phyloP scores from a whole-genome alignment of 64 coral and sea anemone species.

The Exaiptasia diaphana region DNA sequence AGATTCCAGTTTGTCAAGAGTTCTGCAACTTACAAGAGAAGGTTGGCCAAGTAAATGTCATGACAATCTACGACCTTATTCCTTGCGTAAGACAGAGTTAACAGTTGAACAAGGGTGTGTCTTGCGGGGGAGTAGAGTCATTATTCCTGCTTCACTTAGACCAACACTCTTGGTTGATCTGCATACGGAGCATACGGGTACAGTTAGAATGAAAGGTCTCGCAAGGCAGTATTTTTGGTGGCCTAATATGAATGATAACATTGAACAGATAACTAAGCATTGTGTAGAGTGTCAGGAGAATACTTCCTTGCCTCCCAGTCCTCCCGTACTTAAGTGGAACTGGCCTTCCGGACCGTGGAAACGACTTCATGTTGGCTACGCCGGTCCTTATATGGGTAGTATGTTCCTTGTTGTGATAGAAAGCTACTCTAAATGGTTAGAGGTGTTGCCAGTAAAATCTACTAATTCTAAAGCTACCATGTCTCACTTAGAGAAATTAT shows the following conservation, averaged over 20 bases:
- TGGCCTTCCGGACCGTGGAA: conserved; percentile 33
- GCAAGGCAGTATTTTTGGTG: background rate
- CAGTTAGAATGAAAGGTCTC: conserved; percentile 8
- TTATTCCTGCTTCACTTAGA: background rate
- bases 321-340: background rate
- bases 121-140: background rate
- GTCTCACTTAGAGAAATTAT: background rate
- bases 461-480: conserved; percentile 8
- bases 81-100: background rate
- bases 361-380: conserved; percentile 40
- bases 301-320: background rate
- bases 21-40: conserved; percentile 2
- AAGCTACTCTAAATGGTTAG: conserved; percentile 45
- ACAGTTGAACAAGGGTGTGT: conserved; percentile 4
- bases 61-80: background rate
- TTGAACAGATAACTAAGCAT: background rate
- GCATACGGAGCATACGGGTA: conserved; percentile 5
- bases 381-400: conserved; percentile 10
- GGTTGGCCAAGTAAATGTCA: background rate
- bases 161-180: background rate
- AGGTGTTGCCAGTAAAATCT: conserved; percentile 26
- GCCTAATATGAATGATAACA: background rate
- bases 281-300: background rate
- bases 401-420: conserved; percentile 55
- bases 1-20: conserved; percentile 3